Percentiles rank a stretch among this genome's conserved stretches.
Conservation (phyloP, 1,140 invertebrate genomes). For the Pteromalus puparum region DNA sequence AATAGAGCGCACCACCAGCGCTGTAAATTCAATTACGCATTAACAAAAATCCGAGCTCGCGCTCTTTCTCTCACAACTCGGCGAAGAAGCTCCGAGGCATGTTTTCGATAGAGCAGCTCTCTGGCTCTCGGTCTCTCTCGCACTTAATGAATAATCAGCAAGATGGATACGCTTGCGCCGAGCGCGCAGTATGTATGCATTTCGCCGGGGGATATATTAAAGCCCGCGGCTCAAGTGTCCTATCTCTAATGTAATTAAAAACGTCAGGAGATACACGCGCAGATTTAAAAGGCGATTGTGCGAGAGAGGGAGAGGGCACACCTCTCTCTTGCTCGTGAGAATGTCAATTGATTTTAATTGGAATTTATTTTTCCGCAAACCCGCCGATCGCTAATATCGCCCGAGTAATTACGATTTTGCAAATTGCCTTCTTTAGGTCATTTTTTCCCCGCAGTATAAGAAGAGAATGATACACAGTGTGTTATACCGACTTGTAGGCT, state of each 20-base stretch:
- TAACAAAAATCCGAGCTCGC: slow-evolving; percentile 66
- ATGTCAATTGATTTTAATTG: slow-evolving; percentile 55
- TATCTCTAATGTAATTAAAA: slow-evolving; percentile 56
- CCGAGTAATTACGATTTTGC: not conserved
- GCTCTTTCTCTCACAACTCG: not conserved
- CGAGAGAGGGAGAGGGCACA: not conserved
- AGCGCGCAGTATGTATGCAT: not conserved
- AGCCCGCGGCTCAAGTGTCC: slow-evolving; percentile 45
- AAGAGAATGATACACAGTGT: too few relatives aligned
- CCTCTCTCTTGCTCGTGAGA: slow-evolving; percentile 13
- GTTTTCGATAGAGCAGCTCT: slow-evolving; percentile 53
- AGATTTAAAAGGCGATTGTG: slow-evolving; percentile 51
- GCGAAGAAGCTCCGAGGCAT: slow-evolving; percentile 59
- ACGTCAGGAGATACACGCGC: slow-evolving; percentile 35
- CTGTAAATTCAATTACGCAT: slow-evolving; percentile 72
- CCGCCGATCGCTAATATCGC: not conserved
- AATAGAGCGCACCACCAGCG: slow-evolving; percentile 55
- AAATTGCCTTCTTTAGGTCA: not conserved
- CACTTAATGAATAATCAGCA: slow-evolving; percentile 57
- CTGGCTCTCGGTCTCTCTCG: slow-evolving; percentile 53
- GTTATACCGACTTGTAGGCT: too few relatives aligned
- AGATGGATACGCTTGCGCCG: slow-evolving; percentile 26
- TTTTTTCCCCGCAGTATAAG: not conserved
- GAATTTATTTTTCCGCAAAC: slow-evolving; percentile 52
- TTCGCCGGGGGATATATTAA: slow-evolving; percentile 44